Evolutionary conservation across 2,113 vertebrate species (phyloP), one percentile per base, ranked within the genome.

Genomic region (Triplophysa dalaica): DNA sequence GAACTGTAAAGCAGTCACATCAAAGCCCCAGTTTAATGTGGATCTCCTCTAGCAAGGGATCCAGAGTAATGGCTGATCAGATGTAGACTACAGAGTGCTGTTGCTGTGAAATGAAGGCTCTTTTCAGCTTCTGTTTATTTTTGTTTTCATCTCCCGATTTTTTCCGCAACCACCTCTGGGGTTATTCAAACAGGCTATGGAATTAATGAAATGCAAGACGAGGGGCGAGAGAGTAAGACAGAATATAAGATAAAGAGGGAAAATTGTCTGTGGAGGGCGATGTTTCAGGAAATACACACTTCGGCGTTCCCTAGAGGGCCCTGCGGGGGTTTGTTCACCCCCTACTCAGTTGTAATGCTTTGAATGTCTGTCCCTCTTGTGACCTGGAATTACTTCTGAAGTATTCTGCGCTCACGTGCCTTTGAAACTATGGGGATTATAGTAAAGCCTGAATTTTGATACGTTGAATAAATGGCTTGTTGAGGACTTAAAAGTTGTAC

Each of bases 121-220:
- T 52, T 58, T 80, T 82, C 70, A 77, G 43, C 54, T 29, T 72
- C 69, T 45, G 58, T 75, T 69, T 80, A 56, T 63, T 62, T 78
- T 86, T 82, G 82, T 87, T 87, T 87, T 85, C 80, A 81, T 78
- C 70, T 78, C 70, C 9, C 19, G 67, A 80, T 76, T 84, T 80
- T 84, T 80, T 76, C 70, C 75, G 73, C 54, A 75, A 81, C 83
- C 78, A 84, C 78, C 79, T 80, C 3, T 33, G 65, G 48, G 84
- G 83, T 88, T 86, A 85, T 45, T 73, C 82, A 87, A 85, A 86
- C 84, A 87, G 78, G 81, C 52, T 66, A 29, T 41, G 70, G 75
- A 48, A 70, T 84, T 83, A 79, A 84, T 87, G 65, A 85, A 87
- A 85, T 87, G 79, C 33, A 70, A 58, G 64, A 72, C 79, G 67